Conservation (phyloP, 37 sponge, comb jelly and placozoan genomes). For the Theonella swinhoei region DNA sequence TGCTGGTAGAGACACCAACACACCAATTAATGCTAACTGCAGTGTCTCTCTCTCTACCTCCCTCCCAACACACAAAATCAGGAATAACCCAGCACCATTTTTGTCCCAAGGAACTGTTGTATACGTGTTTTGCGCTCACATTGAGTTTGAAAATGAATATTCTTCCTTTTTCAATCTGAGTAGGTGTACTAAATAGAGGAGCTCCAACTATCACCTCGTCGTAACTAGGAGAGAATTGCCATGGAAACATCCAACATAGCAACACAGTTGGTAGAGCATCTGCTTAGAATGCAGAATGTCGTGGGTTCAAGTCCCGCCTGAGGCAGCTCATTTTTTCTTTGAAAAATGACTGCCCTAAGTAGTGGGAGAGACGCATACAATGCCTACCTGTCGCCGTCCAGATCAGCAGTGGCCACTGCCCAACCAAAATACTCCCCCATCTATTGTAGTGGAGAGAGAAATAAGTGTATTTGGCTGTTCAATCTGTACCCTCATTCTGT, state of each 20-base stretch:
- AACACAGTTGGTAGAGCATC: too few species aligned
- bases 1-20: too few species aligned
- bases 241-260: neutral
- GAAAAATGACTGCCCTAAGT: too few species aligned
- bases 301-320: too few species aligned
- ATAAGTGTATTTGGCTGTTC: neutral
- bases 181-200: constrained; percentile 10
- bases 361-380: neutral
- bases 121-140: too few species aligned
- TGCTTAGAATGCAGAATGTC: too few species aligned
- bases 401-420: constrained; percentile 40
- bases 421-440: constrained; percentile 52
- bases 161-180: neutral
- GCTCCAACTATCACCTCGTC: constrained; percentile 31
- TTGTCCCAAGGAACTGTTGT: too few species aligned
- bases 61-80: too few species aligned
- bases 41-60: too few species aligned
- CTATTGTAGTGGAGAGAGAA: neutral
- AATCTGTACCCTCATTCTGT: neutral
- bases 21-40: too few species aligned
- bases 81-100: too few species aligned
- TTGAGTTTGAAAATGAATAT: constrained; percentile 18
- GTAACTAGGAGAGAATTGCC: neutral
- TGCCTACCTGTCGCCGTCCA: constrained; percentile 42
- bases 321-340: too few species aligned